Conservation (phyloP, 2,797 vertebrate genomes). For the Lemur catta region DNA sequence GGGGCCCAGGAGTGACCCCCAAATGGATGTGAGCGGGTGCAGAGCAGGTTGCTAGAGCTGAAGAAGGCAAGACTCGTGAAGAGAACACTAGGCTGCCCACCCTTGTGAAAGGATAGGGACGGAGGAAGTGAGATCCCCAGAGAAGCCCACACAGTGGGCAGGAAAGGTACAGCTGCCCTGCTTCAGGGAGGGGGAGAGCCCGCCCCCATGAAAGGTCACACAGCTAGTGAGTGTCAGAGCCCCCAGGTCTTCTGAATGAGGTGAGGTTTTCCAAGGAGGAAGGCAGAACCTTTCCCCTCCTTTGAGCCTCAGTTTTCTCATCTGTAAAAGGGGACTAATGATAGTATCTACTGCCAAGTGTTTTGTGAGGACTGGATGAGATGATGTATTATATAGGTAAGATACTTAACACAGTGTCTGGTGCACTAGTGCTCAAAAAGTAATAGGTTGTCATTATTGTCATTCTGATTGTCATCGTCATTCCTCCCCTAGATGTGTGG, state of each 20-base stretch:
- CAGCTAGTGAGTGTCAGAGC: rapidly evolving
- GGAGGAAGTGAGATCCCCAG: not conserved
- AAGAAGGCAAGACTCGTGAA: not conserved
- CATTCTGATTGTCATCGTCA: not conserved
- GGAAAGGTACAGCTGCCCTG: not conserved
- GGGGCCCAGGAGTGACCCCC: not conserved
- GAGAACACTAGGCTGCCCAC: not conserved
- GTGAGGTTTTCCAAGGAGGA: not conserved
- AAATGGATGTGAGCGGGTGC: not conserved
- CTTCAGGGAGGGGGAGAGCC: not conserved
- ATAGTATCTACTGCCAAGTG: not conserved
- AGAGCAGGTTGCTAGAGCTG: not conserved
- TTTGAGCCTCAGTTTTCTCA: not conserved
- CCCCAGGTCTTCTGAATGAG: not conserved
- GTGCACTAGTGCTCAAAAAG: not conserved
- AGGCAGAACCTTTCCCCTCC: not conserved
- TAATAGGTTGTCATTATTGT: not conserved
- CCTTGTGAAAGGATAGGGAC: not conserved
- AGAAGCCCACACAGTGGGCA: not conserved
- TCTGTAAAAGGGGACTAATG: not conserved
- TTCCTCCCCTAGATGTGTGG: not conserved
- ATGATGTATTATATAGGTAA: not conserved
- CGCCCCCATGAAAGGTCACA: not conserved
- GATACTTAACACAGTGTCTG: not conserved
- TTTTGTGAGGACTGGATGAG: not conserved